Evolutionary conservation across 2,888 invertebrate species (phyloP), one percentile per base, ranked within the genome.

Genomic region (Tortrix viridana): DNA sequence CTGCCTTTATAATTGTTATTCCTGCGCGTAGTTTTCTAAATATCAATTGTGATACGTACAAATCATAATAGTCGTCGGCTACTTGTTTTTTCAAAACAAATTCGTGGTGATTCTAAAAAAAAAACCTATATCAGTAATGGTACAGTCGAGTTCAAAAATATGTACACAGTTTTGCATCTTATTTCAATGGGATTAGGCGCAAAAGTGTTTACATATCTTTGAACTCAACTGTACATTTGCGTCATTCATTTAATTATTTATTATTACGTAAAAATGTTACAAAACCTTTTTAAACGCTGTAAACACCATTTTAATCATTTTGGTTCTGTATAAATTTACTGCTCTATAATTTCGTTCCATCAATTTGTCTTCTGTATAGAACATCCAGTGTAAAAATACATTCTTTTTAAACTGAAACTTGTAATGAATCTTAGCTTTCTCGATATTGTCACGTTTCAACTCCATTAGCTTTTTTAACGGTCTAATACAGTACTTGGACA

Each of bases 1-100:
- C 88, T 50, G 89, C 79, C 71, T 86, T 93, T 41, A 90, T 74
- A 22, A 92, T 74, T 5, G 82, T 77, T 0, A 90, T 81, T 19
- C 88, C 88, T 48, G 83, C 79, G 2, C 85, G 80, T 88, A 95
- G 94, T 62, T 83, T 83, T 38, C 84, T 83, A 54, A 95, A 93
- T 52, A 86, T 86, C 46, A 86, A 74, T 54, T 93, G 93, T 49
- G 89, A 87, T n/a, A 94, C 74, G 69, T 93, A 94, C 60, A 95
- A 86, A 66, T 96, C 95, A 70, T 94, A 94, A 82, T 95, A 95
- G 80, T 96, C 96, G 60, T 94, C 93, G 3, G 96, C 96, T 1
- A 95, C 95, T 86, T 95, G 95, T 73, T 90, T 87, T 77, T 94
- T 94, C 68, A 93, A 85, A 43, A 88, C 81, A 61, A 83, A 88